Conservation (phyloP, 1,140 invertebrate genomes). For the Aphis gossypii region DNA sequence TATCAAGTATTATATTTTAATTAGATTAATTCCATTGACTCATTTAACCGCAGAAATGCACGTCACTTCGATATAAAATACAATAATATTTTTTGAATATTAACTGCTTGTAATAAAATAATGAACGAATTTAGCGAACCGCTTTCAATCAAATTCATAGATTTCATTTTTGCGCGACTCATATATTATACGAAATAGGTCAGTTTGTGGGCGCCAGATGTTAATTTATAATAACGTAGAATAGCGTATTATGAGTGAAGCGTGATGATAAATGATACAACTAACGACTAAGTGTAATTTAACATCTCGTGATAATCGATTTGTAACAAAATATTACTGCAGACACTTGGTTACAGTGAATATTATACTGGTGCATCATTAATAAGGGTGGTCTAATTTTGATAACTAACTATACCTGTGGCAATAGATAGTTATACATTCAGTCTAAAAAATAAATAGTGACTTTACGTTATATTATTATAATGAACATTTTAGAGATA, state of each 20-base stretch:
- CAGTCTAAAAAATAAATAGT: background rate
- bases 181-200: background rate
- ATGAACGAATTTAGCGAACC: background rate
- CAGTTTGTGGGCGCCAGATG: background rate
- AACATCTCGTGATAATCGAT: background rate
- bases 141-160: background rate
- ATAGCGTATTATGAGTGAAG: background rate
- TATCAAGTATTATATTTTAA: background rate
- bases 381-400: background rate
- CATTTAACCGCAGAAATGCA: background rate
- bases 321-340: conserved; percentile 7
- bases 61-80: background rate
- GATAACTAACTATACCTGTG: background rate
- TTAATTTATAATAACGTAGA: background rate
- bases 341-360: background rate
- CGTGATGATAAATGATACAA: background rate
- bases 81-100: background rate
- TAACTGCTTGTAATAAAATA: background rate
- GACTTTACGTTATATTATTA: background rate
- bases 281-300: background rate
- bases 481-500: background rate
- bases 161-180: background rate
- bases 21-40: background rate
- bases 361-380: background rate
- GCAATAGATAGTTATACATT: background rate